Evolutionary conservation across 2,113 vertebrate genomes (phyloP).

Genomic region (Tragelaphus strepsiceros): DNA sequence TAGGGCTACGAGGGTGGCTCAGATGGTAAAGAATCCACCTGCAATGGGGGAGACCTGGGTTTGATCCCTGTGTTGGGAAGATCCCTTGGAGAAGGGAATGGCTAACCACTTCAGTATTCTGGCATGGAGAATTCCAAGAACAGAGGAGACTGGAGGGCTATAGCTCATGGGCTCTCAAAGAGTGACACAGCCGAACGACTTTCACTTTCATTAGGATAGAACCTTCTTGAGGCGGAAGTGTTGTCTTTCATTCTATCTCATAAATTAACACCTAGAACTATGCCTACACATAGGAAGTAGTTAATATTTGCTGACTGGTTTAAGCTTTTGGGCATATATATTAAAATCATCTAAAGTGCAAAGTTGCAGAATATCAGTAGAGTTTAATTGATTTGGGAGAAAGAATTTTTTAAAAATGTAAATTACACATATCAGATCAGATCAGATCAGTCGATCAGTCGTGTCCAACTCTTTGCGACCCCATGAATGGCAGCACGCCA

Average conservation of each 20-base stretch:
- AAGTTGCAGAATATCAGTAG: background rate
- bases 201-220: background rate
- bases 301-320: background rate
- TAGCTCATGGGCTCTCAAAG: background rate
- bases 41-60: background rate
- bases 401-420: background rate
- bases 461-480: too few relatives aligned
- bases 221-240: background rate
- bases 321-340: background rate
- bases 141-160: background rate
- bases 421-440: background rate
- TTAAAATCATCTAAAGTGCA: background rate
- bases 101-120: background rate
- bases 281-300: background rate
- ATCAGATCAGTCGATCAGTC: too few relatives aligned
- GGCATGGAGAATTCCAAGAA: background rate
- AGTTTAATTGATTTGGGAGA: background rate
- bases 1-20: background rate
- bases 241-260: background rate
- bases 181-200: background rate
- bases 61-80: background rate
- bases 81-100: background rate
- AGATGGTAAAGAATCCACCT: background rate
- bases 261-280: background rate
- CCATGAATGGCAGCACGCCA: too few relatives aligned